Percentiles rank a stretch among this genome's conserved stretches.
Conservation (phyloP, 1,140 invertebrate species). For the Tigriopus japonicus region DNA sequence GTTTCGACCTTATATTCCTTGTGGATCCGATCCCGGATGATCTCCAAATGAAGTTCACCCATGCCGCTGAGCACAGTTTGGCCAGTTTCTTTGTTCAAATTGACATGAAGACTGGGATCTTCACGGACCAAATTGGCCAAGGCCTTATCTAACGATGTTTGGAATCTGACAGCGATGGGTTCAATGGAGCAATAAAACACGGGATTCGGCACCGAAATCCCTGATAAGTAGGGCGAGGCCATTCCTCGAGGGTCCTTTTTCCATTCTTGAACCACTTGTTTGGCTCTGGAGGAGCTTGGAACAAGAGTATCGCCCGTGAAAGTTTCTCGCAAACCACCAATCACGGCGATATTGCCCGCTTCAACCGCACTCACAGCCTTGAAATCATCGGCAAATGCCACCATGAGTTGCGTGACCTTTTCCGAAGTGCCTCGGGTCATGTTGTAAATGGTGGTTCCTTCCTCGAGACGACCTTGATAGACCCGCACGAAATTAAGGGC, state of each 20-base stretch:
- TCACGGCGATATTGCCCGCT: constrained; percentile 72
- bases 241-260: constrained; percentile 21
- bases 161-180: constrained; percentile 54
- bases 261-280: constrained; percentile 18
- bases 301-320: constrained; percentile 71
- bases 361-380: constrained; percentile 42
- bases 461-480: constrained; percentile 58
- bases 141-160: constrained; percentile 57
- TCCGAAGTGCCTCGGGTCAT: constrained; percentile 41
- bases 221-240: constrained; percentile 29
- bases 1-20: constrained; percentile 81
- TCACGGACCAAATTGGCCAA: constrained; percentile 66
- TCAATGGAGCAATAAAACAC: constrained; percentile 96
- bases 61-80: constrained; percentile 73
- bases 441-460: constrained; percentile 53
- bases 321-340: constrained; percentile 60
- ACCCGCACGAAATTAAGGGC: constrained; percentile 69
- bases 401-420: constrained; percentile 42
- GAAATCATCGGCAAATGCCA: constrained; percentile 68
- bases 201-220: constrained; percentile 59
- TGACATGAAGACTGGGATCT: constrained; percentile 77
- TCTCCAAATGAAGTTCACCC: constrained; percentile 92
- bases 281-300: constrained; percentile 31
- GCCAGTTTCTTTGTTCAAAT: constrained; percentile 49
- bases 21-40: constrained; percentile 66